Evolutionary conservation across 2,888 invertebrate genomes (phyloP).

Genomic region (Stenurella melanura): DNA sequence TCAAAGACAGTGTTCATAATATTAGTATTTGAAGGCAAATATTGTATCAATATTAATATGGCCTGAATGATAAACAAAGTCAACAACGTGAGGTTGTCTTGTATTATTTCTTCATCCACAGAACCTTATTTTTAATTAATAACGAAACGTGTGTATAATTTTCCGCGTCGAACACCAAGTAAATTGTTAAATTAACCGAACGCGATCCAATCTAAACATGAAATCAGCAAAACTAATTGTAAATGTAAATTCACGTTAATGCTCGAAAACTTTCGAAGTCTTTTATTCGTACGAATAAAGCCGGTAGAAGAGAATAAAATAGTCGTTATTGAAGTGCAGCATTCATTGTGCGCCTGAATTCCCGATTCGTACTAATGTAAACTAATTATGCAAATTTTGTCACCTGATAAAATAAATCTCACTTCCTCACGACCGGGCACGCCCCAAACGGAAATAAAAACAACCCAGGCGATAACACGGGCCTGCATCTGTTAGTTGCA

Average conservation of each 20-base stretch:
- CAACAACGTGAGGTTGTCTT: not conserved
- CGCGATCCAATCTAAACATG: slow-evolving; percentile 50
- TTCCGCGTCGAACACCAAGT: slow-evolving; percentile 16
- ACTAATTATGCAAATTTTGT: slow-evolving; percentile 67
- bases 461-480: slow-evolving; percentile 50
- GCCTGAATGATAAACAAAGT: not conserved
- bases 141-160: slow-evolving; percentile 10
- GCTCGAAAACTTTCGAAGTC: slow-evolving; percentile 49
- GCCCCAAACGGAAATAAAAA: slow-evolving; percentile 60
- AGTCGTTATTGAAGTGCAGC: slow-evolving; percentile 47
- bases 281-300: slow-evolving; percentile 34
- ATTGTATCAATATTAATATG: not conserved
- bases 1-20: too few species aligned
- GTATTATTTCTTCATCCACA: not conserved
- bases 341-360: slow-evolving; percentile 42
- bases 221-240: slow-evolving; percentile 56
- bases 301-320: slow-evolving; percentile 40
- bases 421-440: slow-evolving; percentile 58
- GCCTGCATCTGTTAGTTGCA: slow-evolving; percentile 53
- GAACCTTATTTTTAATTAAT: slow-evolving; percentile 1
- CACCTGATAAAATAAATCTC: slow-evolving; percentile 67
- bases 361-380: slow-evolving; percentile 61
- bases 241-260: slow-evolving; percentile 59
- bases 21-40: not conserved
- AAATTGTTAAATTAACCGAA: slow-evolving; percentile 37